Evolutionary conservation across 2,888 invertebrate species (phyloP).

Genomic region (Pristionchus mayeri): DNA sequence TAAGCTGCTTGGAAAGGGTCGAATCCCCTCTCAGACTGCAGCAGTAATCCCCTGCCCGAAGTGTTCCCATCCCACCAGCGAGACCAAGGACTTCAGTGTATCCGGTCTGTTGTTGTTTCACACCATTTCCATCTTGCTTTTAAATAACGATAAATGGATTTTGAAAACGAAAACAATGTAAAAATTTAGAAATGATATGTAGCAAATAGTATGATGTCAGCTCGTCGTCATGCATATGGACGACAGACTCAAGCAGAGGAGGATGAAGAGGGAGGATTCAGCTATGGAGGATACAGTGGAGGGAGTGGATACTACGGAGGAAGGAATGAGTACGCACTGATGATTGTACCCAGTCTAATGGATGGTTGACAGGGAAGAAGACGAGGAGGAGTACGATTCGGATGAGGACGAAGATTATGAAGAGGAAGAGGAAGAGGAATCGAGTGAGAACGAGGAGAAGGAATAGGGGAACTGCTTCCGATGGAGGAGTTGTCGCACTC

Average conservation of each 20-base stretch:
- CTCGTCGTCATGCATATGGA: constrained; percentile 46
- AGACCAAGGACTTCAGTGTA: constrained; percentile 95
- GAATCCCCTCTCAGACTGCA: constrained; percentile 74
- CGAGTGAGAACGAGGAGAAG: constrained; percentile 15
- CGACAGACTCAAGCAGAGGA: constrained; percentile 22
- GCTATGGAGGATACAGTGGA: constrained; percentile 45
- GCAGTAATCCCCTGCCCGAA: constrained; percentile 90
- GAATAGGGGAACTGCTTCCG: neutral
- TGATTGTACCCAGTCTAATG: no score
- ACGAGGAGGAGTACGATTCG: neutral
- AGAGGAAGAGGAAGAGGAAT: constrained; percentile 22
- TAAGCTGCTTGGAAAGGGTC: neutral
- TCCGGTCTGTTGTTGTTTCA: constrained; percentile 83
- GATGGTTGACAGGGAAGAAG: neutral
- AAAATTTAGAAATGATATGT: no score
- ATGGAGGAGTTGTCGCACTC: neutral
- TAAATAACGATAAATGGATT: no score
- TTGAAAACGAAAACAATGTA: no score
- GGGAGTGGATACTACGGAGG: constrained; percentile 17
- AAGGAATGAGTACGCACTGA: neutral
- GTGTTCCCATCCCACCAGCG: constrained; percentile 91
- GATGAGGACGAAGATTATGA: constrained; percentile 12
- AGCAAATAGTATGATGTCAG: no score
- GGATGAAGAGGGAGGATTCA: constrained; percentile 45
- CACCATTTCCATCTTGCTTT: neutral